These are phyloP conservation scores for Henricia sp. DNA, from an alignment of 53 echinoderm and acorn worm genomes.

Conservation along the genomic window DNA sequence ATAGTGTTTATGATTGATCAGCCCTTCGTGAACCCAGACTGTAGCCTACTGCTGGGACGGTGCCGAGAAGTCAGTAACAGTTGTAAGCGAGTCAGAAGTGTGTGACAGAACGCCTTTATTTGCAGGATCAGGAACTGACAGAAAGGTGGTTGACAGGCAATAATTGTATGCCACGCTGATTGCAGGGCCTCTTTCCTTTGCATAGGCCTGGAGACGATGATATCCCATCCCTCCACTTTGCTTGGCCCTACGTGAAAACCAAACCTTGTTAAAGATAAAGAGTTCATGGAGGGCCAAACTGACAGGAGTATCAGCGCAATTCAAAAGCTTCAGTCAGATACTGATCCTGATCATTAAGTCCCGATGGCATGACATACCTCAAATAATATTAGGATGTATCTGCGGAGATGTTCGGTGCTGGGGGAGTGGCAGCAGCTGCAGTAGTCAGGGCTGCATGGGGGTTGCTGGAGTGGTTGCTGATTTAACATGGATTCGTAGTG, in stretches of 20 bases:
- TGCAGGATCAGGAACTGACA: neutral
- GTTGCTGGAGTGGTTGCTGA: too few species aligned
- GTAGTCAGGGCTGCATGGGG: too few species aligned
- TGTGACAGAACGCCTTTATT: neutral
- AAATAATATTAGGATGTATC: neutral
- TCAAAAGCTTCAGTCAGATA: neutral
- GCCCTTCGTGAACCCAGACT: slow-evolving; percentile 2
- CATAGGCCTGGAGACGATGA: neutral
- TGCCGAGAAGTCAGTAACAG: neutral
- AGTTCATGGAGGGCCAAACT: neutral
- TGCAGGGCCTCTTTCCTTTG: neutral
- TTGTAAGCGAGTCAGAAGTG: neutral
- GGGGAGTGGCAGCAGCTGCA: neutral
- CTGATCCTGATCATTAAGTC: neutral
- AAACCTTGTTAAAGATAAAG: neutral
- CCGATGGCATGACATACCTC: neutral
- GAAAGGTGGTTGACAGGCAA: neutral
- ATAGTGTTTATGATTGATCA: neutral
- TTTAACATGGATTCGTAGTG: neutral
- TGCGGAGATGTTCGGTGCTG: neutral
- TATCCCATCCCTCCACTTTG: neutral
- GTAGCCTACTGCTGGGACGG: too few species aligned
- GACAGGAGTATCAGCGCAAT: neutral
- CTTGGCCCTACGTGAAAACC: neutral
- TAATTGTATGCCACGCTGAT: neutral